These are phyloP conservation scores for Microtus montanus DNA, from an alignment of 2,113 vertebrate species.

Conservation along the genomic window DNA sequence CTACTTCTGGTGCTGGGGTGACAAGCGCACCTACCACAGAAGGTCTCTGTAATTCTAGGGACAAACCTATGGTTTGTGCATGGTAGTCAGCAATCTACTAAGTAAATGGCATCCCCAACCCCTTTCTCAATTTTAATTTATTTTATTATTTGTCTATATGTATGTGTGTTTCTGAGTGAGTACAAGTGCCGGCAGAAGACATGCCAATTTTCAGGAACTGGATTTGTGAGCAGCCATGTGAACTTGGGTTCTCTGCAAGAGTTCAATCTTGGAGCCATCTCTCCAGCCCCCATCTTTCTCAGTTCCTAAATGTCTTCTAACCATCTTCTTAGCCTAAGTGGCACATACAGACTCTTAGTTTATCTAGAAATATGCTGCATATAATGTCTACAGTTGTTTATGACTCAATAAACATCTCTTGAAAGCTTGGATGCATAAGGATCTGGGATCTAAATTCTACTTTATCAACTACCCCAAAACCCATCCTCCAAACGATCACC, in stretches of 20 bases:
- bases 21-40: neutral
- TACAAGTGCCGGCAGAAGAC: neutral
- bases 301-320: neutral
- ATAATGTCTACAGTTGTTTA: neutral
- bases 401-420: neutral
- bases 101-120: too few species aligned
- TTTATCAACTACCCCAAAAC: neutral
- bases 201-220: neutral
- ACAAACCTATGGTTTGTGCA: neutral
- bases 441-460: neutral
- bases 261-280: neutral
- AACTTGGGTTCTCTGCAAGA: neutral
- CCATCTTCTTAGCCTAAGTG: neutral
- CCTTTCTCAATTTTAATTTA: neutral
- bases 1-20: neutral
- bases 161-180: neutral
- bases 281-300: neutral
- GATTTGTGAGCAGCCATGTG: neutral
- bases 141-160: neutral
- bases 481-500: neutral
- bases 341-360: neutral
- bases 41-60: neutral
- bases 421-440: neutral
- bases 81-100: neutral
- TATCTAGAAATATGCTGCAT: neutral